Conservation (phyloP, 2,888 invertebrate species). For the Electrophaes corylata region DNA sequence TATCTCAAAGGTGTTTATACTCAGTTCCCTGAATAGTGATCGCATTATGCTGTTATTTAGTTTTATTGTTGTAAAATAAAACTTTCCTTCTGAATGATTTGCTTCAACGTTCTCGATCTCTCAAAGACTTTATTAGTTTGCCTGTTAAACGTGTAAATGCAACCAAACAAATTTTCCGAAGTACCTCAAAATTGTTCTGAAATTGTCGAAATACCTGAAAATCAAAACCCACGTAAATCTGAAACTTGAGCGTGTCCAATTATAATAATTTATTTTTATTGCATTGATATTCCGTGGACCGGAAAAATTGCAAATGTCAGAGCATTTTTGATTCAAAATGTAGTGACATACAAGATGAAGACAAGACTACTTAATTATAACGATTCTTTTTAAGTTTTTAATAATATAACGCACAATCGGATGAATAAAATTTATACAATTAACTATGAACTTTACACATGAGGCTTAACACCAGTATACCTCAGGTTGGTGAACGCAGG, state of each 20-base stretch:
- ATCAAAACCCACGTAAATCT: conserved; percentile 36
- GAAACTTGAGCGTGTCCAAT: conserved; percentile 35
- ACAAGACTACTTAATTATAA: background rate
- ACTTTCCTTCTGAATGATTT: conserved; percentile 28
- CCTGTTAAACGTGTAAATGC: background rate
- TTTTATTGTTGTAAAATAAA: conserved; percentile 42
- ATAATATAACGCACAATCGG: too few relatives aligned
- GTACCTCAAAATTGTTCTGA: too few relatives aligned
- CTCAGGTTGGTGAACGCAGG: too few relatives aligned
- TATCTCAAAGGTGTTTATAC: conserved; percentile 53
- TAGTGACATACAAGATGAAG: too few relatives aligned
- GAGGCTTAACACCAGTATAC: too few relatives aligned
- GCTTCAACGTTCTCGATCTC: conserved; percentile 30
- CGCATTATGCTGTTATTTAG: conserved; percentile 33
- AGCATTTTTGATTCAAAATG: background rate
- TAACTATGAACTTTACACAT: too few relatives aligned
- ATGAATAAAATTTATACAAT: too few relatives aligned
- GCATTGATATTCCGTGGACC: conserved; percentile 26
- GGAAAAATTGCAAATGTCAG: conserved; percentile 14
- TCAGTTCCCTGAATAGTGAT: conserved; percentile 46
- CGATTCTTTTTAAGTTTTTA: too few relatives aligned
- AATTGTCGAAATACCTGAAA: background rate
- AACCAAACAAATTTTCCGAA: background rate
- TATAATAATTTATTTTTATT: conserved; percentile 37
- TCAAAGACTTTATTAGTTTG: conserved; percentile 27